Percentiles rank a stretch among this genome's conserved stretches.
Conservation (phyloP, 1,140 invertebrate species). For the Hermetia illucens region DNA sequence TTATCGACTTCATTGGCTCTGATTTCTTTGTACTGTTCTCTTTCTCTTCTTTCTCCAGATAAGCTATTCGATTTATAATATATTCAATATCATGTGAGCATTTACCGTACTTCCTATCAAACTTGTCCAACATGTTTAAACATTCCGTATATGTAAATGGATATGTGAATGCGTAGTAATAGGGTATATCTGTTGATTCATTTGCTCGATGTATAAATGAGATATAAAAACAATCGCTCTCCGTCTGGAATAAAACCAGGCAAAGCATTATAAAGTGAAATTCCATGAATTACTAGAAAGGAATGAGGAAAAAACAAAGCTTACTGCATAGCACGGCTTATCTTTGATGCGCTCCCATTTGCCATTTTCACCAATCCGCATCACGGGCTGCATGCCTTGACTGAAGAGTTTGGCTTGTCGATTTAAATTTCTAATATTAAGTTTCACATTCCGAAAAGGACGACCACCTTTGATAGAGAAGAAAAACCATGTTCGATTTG, state of each 20-base stretch:
- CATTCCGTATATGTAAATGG: slow-evolving; percentile 75
- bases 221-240: slow-evolving; percentile 58
- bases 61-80: background rate
- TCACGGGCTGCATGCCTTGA: slow-evolving; percentile 81
- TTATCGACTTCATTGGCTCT: too few relatives aligned
- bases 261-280: slow-evolving; percentile 5
- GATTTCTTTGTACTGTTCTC: too few relatives aligned
- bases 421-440: slow-evolving; percentile 81
- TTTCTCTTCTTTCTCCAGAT: too few relatives aligned
- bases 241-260: slow-evolving; percentile 37
- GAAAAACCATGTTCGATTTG: slow-evolving; percentile 86
- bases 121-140: slow-evolving; percentile 43
- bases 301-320: slow-evolving; percentile 6
- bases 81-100: background rate
- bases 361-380: slow-evolving; percentile 43
- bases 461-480: slow-evolving; percentile 60
- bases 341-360: slow-evolving; percentile 72
- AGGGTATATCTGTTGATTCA: slow-evolving; percentile 38
- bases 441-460: slow-evolving; percentile 44
- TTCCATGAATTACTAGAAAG: slow-evolving; percentile 1
- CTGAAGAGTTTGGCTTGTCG: slow-evolving; percentile 81
- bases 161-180: slow-evolving; percentile 84
- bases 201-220: slow-evolving; percentile 64
- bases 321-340: slow-evolving; percentile 46
- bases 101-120: background rate